A percentile compares a stretch with the other conserved stretches of the same genome.
Conservation (phyloP, 2,797 vertebrate genomes). For the Miichthys miiuy region DNA sequence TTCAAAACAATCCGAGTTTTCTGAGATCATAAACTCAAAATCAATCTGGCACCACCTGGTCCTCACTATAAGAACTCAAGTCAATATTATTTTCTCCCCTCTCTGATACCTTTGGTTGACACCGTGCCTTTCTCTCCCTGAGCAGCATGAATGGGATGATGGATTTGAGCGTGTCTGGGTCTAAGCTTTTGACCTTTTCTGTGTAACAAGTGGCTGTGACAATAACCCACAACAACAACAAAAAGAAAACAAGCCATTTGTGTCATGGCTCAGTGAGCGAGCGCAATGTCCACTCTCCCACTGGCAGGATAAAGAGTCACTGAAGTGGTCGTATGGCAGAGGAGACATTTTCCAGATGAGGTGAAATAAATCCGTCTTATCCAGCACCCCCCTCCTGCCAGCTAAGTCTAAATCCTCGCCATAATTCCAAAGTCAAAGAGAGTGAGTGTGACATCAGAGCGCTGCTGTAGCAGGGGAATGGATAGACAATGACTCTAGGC, state of each 20-base stretch:
- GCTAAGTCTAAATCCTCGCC: slow-evolving; percentile 65
- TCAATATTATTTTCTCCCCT: background rate
- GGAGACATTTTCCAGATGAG: slow-evolving; percentile 69
- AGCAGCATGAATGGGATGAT: slow-evolving; percentile 20
- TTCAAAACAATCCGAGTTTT: background rate
- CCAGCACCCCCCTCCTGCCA: slow-evolving; percentile 39
- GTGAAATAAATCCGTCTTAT: slow-evolving; percentile 74
- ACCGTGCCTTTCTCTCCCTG: slow-evolving; percentile 20
- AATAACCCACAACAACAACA: slow-evolving; percentile 34
- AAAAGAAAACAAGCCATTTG: slow-evolving; percentile 36
- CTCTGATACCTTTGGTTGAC: slow-evolving; percentile 17
- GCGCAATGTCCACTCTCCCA: slow-evolving; percentile 40
- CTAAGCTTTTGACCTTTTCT: slow-evolving; percentile 63
- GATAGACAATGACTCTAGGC: slow-evolving; percentile 51
- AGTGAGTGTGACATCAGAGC: slow-evolving; percentile 50
- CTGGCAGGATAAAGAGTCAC: slow-evolving; percentile 57
- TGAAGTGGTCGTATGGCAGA: slow-evolving; percentile 57
- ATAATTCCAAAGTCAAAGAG: slow-evolving; percentile 70
- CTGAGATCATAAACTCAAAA: background rate
- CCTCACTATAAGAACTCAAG: background rate
- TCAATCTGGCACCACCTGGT: background rate
- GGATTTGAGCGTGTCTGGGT: slow-evolving; percentile 35
- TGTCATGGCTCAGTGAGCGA: slow-evolving; percentile 41
- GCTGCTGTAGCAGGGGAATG: slow-evolving; percentile 37
- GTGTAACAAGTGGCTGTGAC: slow-evolving; percentile 47